Evolutionary conservation across 1,140 invertebrate genomes (phyloP).

Genomic region (Drosophila pruinosa): DNA sequence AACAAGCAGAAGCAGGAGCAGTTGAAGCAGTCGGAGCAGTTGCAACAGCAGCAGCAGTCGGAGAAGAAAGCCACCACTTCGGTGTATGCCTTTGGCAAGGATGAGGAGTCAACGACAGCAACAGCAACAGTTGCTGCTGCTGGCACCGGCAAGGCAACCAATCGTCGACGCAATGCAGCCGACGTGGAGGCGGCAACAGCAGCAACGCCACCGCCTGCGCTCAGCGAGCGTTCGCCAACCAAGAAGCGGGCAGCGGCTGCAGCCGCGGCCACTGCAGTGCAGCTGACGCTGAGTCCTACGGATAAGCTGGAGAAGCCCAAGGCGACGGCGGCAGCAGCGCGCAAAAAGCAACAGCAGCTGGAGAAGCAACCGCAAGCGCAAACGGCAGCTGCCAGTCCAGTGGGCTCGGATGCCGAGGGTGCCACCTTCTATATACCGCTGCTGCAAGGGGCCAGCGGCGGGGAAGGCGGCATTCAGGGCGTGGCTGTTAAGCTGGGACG

Average conservation of each 20-base stretch:
- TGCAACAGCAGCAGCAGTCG: background rate
- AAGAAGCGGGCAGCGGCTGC: constrained; percentile 67
- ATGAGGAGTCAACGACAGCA: constrained; percentile 45
- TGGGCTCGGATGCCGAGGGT: constrained; percentile 82
- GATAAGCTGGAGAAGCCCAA: constrained; percentile 72
- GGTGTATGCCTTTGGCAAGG: constrained; percentile 67
- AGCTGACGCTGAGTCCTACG: constrained; percentile 74
- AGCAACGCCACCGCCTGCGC: constrained; percentile 76
- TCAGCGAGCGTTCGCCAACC: constrained; percentile 75
- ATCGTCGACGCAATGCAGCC: constrained; percentile 40
- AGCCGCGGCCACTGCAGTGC: constrained; percentile 70
- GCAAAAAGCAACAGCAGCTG: constrained; percentile 13
- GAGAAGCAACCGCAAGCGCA: constrained; percentile 11
- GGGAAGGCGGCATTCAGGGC: constrained; percentile 85
- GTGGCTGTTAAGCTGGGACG: constrained; percentile 88
- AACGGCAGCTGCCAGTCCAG: constrained; percentile 8
- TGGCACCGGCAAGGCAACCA: constrained; percentile 23
- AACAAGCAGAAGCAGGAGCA: constrained; percentile 36
- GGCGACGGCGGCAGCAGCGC: constrained; percentile 28
- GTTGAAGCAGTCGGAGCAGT: constrained; percentile 1
- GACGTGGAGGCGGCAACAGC: background rate
- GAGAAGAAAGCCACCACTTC: constrained; percentile 35
- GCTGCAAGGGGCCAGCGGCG: constrained; percentile 85
- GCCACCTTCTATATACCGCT: constrained; percentile 89
- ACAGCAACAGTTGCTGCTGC: constrained; percentile 5